Evolutionary conservation across 2,888 invertebrate species (phyloP).

Genomic region (Chloroclystis v-ata): DNA sequence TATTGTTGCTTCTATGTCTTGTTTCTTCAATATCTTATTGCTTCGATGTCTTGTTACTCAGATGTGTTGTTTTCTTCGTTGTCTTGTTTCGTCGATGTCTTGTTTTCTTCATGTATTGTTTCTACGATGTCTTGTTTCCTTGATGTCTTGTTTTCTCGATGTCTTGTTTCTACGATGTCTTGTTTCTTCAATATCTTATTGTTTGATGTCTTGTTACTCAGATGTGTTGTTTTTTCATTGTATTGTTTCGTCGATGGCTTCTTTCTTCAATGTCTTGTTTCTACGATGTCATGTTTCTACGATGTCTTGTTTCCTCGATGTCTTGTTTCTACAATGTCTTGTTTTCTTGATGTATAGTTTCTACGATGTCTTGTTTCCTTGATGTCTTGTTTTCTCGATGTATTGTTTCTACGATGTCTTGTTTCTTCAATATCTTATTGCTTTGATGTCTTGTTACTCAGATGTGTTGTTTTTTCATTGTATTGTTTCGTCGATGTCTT

Average conservation of each 20-base stretch:
- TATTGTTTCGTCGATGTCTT: constrained; percentile 16
- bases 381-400: constrained; percentile 14
- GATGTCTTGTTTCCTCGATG: background rate
- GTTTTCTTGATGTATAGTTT: constrained; percentile 7
- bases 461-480: constrained; percentile 5
- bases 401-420: constrained; percentile 14
- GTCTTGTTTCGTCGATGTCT: constrained; percentile 15
- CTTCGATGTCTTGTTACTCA: constrained; percentile 16
- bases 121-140: constrained; percentile 11
- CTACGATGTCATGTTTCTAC: too few relatives aligned
- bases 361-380: constrained; percentile 18
- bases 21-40: constrained; percentile 11
- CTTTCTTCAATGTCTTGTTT: constrained; percentile 11
- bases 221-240: constrained; percentile 8
- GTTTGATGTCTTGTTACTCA: constrained; percentile 15
- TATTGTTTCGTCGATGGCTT: constrained; percentile 12
- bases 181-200: constrained; percentile 13
- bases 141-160: constrained; percentile 15
- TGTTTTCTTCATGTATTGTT: constrained; percentile 13
- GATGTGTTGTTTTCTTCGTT: constrained; percentile 5
- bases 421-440: constrained; percentile 11
- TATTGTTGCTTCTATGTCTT: constrained; percentile 13
- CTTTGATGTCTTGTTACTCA: constrained; percentile 16
- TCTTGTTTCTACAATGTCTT: constrained; percentile 12
- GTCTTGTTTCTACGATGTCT: constrained; percentile 15